Evolutionary conservation across 2,113 vertebrate genomes (phyloP), one percentile per base, ranked within the genome.

Genomic region (Promerops cafer): DNA sequence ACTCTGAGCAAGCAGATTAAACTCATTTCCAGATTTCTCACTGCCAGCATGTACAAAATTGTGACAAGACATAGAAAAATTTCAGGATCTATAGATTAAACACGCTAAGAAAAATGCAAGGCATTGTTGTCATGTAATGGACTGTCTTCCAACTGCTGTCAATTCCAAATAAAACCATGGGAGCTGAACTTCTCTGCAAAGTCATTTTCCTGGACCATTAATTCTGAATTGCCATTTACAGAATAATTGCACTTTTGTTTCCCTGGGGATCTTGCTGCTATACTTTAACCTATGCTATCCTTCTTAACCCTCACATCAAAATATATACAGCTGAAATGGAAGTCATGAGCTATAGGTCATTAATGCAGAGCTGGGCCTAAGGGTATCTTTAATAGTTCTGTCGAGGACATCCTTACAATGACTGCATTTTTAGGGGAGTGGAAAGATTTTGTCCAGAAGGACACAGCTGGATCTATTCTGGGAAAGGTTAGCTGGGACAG

Each of bases 221-320:
- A 96, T 95, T 95, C 90, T 93, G 93, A 94, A 95, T 96, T 96
- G 94, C 90, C 93, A 93, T 96, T 96, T 96, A 95, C 64, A 71
- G 92, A 96, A 91, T 93, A 95, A 97, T 92, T 96, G 94, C 90
- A 93, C 60, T 96, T 95, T 86, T 92, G 85, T 90, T 95, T 95
- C 94, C 88, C 93, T 56, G 44, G 68, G 92, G 90, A 96, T 90
- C 79, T 88, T 92, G 60, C 76, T 93, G 64, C 44, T 94, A 20
- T 86, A 52, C 83, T 95, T 96, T 91, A 97, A 97, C 96, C 83
- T 90, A 71, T 95, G 88, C 64, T 90, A 89, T 94, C 68, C 83
- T 96, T 97, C 94, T 97, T 96, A 97, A 95, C 94, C 94, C 96
- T 93, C 92, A 90, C 88, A 96, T 96, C 90, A 95, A 96, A 96